phyloP scores from a whole-genome alignment of 2,888 invertebrate species.

The Cantharis flavilabris region DNA sequence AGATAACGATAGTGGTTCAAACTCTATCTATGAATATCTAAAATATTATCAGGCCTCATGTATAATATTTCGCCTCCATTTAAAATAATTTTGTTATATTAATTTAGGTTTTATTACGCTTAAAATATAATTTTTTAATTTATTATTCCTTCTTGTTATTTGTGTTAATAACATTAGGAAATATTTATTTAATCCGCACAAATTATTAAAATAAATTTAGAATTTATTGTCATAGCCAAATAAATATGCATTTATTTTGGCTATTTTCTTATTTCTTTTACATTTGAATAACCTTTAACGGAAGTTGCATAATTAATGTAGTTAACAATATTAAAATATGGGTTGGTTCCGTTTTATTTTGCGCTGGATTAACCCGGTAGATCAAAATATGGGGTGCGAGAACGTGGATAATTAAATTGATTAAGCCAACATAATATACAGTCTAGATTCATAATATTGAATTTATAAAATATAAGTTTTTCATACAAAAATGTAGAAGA shows the following conservation, averaged over 20 bases:
- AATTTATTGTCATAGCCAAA: too few species aligned
- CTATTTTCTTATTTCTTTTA: too few species aligned
- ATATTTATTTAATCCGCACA: too few species aligned
- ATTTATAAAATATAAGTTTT: not conserved
- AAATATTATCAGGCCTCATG: not conserved
- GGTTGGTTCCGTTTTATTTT: not conserved
- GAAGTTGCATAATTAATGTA: not conserved
- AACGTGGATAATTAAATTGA: not conserved
- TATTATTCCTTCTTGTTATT: not conserved
- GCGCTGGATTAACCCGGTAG: not conserved
- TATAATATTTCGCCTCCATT: not conserved
- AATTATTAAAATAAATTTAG: too few species aligned
- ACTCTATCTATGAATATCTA: not conserved
- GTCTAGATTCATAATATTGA: not conserved
- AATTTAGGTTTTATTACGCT: not conserved
- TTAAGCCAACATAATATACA: not conserved
- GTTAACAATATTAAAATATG: not conserved
- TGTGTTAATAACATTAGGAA: not conserved
- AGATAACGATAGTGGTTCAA: not conserved
- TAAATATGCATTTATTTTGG: too few species aligned
- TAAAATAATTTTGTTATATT: not conserved
- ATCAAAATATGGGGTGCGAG: not conserved
- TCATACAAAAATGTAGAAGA: not conserved
- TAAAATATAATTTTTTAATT: not conserved
- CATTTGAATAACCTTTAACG: too few species aligned